Base-by-base conservation (phyloP, 2,113 vertebrate genomes). In the Bujurquina vittata region DNA sequence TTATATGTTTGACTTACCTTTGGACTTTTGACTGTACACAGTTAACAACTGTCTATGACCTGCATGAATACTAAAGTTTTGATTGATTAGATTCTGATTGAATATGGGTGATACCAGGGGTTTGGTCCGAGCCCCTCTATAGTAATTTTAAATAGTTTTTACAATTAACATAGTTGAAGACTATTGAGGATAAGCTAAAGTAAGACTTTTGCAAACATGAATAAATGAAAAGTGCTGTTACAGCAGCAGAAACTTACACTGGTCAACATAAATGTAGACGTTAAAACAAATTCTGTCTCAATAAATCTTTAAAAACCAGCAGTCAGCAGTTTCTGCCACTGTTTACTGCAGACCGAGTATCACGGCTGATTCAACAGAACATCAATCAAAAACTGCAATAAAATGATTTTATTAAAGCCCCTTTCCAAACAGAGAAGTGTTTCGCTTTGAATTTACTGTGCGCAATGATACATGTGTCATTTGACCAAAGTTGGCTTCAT, bases 261-360 rank as follows among this genome's bases (percentile, higher is more conserved):
- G 65, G 65, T 69, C 67, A 72, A 72, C 46, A 72, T 54, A 72
- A 72, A 72, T 52, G 26, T 72, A n/a, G 46, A 72, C 14, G 67
- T 6, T 14, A 54, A 54, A 72, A 33, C 46, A 54, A 72, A 54
- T 54, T 72, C 67, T 54, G 10, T 54, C 46, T 72, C 67, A 72
- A 72, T 72, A 72, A 72, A 54, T 72, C 67, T 72, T 72, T 9
- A 54, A n/a, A 72, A 72, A 54, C 54, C 26, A n/a, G n/a, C 18
- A 1, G 10, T 72, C 67, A 72, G 67, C 67, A 54, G 26, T 72
- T 72, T 72, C 3, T 52, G 46, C 26, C 67, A 31, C 26, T 11
- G 10, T 54, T 72, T 72, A 54, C 54, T 14, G 52, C 26, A 33
- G 46, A n/a, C 67, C 8, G 46, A 72, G 26, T 72, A 72, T 72